Conservation (phyloP, 2,888 invertebrate genomes). For the Tetanocera ferruginea region DNA sequence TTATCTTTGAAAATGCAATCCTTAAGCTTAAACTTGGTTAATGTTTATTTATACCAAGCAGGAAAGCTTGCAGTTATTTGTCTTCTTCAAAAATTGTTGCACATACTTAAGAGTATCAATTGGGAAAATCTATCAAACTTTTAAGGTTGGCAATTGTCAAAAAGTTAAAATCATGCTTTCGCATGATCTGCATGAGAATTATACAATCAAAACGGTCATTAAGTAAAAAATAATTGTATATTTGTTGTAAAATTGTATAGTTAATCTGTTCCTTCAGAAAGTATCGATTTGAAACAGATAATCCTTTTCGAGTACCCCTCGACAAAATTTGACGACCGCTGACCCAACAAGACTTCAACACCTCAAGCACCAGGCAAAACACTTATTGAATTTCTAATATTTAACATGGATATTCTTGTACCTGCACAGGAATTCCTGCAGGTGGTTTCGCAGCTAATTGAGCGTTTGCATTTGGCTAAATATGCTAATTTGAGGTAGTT, state of each 20-base stretch:
- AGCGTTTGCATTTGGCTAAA: constrained; percentile 29
- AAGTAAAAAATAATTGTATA: neutral
- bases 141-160: neutral
- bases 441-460: constrained; percentile 22
- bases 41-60: neutral
- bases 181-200: neutral
- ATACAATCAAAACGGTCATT: neutral
- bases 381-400: constrained; percentile 15
- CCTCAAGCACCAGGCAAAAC: neutral
- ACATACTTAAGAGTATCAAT: neutral
- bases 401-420: neutral
- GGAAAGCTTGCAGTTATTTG: neutral
- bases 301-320: neutral
- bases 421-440: neutral
- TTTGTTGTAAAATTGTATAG: neutral
- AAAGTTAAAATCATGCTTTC: neutral
- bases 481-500: constrained; percentile 17
- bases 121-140: neutral
- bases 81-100: neutral
- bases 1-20: neutral
- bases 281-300: neutral
- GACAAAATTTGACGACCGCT: neutral
- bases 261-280: neutral
- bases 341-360: neutral
- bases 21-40: neutral